A percentile compares a stretch with the other conserved stretches of the same genome.
Conservation (phyloP, 2,888 invertebrate genomes). For the Willowsia nigromaculata region DNA sequence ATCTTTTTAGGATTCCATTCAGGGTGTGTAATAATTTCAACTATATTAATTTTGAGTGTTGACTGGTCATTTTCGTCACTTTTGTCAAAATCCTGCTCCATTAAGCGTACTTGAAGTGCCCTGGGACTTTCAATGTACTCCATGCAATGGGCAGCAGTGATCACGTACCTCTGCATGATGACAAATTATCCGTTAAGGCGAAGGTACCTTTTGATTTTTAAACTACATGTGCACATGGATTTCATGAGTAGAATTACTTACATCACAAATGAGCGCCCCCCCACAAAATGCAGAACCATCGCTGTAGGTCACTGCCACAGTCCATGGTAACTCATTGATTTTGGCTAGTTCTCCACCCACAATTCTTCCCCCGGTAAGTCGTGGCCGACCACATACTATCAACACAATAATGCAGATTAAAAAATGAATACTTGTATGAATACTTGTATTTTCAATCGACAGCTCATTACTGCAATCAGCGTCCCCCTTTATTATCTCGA, state of each 20-base stretch:
- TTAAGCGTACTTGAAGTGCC: neutral
- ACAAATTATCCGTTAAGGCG: no score
- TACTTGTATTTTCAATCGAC: no score
- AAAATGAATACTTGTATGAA: no score
- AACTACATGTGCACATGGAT: neutral
- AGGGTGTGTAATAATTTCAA: neutral
- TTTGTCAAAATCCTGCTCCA: neutral
- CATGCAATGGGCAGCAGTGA: neutral
- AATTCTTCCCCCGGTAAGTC: slow-evolving; percentile 46
- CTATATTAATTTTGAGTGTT: neutral
- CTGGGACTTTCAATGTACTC: neutral
- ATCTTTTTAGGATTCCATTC: neutral
- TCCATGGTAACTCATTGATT: slow-evolving; percentile 75
- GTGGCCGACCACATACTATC: no score
- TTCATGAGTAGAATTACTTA: neutral
- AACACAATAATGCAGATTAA: no score
- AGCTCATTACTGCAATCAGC: no score
- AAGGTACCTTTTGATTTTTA: no score
- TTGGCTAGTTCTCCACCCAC: slow-evolving; percentile 72
- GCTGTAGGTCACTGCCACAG: slow-evolving; percentile 66
- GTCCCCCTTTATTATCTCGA: no score
- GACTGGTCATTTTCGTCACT: neutral
- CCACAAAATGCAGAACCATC: slow-evolving; percentile 3
- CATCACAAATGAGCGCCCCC: neutral
- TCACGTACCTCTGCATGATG: neutral